Base-by-base conservation (phyloP, 37 sponge, comb jelly and placozoan genomes). In the Lycopodina hypogea region DNA sequence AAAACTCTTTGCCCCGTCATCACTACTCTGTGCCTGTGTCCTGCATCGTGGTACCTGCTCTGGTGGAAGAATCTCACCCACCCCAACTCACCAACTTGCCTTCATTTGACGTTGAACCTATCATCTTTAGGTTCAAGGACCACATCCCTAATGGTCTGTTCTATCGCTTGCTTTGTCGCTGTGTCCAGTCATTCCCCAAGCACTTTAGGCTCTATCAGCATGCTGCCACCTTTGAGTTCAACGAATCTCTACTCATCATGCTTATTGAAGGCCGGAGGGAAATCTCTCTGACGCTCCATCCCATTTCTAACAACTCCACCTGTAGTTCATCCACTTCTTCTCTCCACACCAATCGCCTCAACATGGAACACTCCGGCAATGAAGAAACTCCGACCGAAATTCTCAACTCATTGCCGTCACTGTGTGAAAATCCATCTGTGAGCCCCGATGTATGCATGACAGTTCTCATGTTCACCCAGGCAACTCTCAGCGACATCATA, bases 401-500 rank as follows among this genome's bases (percentile, higher is more conserved):
- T 11, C 40, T 48, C 62, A 41, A 51, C 23, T 38, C 59, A 8
- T 32, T 56, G 21, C 36, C 73, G 15, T 38, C 59, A 8, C n/a
- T 56, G 21, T 57, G 62, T 39, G 62, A 60, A 52, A 1, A 45
- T 0, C 42, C 69, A 1, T 19, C 18, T 2, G 55, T 72, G 29
- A 83, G 39, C 53, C 63, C 78, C 3, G 91, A 90, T 45, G 32
- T 51, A 24, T 86, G 87, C 71, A 68, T 90, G 83, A 71, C 84
- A 29, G 61, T 77, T 24, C 68, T 86, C 28, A 87, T 91, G 92
- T 91, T 91, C 52, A 21, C 87, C n/a, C 78, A 75, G 57, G 81
- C 92, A 4, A 66, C 91, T 14, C 51, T 86, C 15, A 79, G 48
- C 48, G 87, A 90, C 80, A 70, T 90, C 38, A 74, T 76, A 11